Evolutionary conservation across 2,113 vertebrate species (phyloP).

Genomic region (Nesoenas mayeri): DNA sequence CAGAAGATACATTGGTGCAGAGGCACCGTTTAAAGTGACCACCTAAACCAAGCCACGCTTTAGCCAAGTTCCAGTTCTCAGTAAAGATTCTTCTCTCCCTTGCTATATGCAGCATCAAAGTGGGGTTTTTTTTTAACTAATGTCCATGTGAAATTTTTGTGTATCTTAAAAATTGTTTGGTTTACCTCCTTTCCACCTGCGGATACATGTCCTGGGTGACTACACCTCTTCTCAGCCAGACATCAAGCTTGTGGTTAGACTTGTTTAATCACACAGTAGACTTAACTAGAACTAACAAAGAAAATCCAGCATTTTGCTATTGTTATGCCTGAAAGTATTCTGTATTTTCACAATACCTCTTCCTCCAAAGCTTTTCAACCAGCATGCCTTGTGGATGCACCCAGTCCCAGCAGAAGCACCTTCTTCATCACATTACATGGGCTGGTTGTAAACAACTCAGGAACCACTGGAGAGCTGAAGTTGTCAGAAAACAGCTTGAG

Average conservation of each 20-base stretch:
- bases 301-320: not conserved
- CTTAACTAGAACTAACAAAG: not conserved
- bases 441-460: not conserved
- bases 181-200: not conserved
- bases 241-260: not conserved
- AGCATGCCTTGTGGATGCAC: not conserved
- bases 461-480: accelerated
- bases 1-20: not conserved
- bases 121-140: too few species aligned
- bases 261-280: accelerated
- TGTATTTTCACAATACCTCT: not conserved
- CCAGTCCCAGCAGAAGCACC: not conserved
- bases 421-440: not conserved
- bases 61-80: not conserved
- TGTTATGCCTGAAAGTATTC: not conserved
- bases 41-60: not conserved
- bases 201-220: not conserved
- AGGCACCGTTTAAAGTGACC: not conserved
- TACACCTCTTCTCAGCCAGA: not conserved
- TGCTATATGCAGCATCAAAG: not conserved
- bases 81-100: not conserved
- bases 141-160: too few species aligned
- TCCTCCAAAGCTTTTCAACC: not conserved
- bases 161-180: too few species aligned
- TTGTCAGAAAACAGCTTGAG: not conserved